phyloP scores from a whole-genome alignment of 2,888 invertebrate species.

The Agrilus cyanescens region DNA sequence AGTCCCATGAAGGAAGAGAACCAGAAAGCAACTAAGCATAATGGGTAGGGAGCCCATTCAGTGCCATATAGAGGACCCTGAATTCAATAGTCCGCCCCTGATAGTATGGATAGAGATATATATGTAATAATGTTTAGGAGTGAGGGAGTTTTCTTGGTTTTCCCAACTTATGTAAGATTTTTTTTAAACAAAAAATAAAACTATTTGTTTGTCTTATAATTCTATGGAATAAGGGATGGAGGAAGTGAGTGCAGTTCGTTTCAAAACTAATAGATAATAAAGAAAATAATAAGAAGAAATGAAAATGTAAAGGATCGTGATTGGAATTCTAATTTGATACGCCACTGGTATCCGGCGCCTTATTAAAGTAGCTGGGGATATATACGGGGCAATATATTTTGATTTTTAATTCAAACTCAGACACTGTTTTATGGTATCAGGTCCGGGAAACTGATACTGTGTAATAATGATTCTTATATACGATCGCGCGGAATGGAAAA shows the following conservation, averaged over 20 bases:
- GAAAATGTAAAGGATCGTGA: not conserved
- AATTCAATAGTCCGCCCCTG: no score
- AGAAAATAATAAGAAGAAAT: not conserved
- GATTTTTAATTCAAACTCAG: constrained; percentile 36
- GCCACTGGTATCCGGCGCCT: constrained; percentile 22
- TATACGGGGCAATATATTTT: constrained; percentile 35
- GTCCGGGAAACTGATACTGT: constrained; percentile 27
- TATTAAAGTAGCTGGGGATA: constrained; percentile 30
- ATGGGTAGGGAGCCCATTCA: no score
- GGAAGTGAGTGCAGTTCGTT: constrained; percentile 3
- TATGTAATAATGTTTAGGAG: no score
- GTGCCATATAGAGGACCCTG: no score
- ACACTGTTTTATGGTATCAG: constrained; percentile 30
- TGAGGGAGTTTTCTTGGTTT: no score
- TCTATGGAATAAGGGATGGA: no score
- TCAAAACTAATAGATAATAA: not conserved
- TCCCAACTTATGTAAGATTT: no score
- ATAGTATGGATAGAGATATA: no score
- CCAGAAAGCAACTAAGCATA: no score
- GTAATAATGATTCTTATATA: constrained; percentile 32
- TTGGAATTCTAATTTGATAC: constrained; percentile 5
- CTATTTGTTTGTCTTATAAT: no score
- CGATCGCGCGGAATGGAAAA: constrained; percentile 26
- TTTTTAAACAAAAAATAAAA: no score
- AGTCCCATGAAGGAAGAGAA: no score